Percentiles rank a stretch among this genome's conserved stretches.
These are phyloP conservation scores for Campoletis raptor DNA, from an alignment of 2,888 invertebrate genomes.

Conservation along the genomic window DNA sequence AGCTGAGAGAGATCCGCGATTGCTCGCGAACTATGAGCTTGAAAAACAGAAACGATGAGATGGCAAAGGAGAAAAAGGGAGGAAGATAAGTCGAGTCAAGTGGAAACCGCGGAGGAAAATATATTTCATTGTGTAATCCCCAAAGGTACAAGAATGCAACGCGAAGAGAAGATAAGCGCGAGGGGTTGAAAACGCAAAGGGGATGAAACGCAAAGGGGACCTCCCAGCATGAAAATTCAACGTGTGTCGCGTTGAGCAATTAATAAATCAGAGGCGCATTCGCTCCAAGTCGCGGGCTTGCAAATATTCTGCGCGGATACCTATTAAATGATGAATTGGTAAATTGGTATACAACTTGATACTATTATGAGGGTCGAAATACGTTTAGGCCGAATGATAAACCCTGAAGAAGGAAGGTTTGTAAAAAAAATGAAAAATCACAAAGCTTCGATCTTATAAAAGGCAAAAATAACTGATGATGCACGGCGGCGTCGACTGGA, in stretches of 20 bases:
- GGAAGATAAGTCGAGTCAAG: constrained; percentile 28
- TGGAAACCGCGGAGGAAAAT: constrained; percentile 60
- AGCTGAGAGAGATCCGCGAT: constrained; percentile 52
- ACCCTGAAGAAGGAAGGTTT: too few relatives aligned
- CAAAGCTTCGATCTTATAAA: too few relatives aligned
- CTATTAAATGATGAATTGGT: too few relatives aligned
- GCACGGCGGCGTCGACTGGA: too few relatives aligned
- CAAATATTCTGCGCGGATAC: not conserved
- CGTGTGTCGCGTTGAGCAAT: constrained; percentile 36
- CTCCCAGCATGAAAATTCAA: constrained; percentile 68
- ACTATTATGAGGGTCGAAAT: too few relatives aligned
- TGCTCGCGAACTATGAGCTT: constrained; percentile 27
- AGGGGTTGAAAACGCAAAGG: constrained; percentile 49
- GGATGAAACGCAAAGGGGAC: constrained; percentile 57
- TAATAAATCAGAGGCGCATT: constrained; percentile 6
- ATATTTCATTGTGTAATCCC: constrained; percentile 84
- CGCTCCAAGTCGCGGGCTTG: not conserved
- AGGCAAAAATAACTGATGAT: too few relatives aligned
- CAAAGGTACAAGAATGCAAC: constrained; percentile 74
- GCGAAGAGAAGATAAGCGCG: constrained; percentile 56
- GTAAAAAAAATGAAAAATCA: too few relatives aligned
- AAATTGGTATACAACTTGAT: not conserved
- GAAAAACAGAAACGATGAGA: constrained; percentile 13
- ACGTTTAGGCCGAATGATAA: too few relatives aligned
- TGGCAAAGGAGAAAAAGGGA: constrained; percentile 23